Base-by-base conservation (phyloP, 2,797 vertebrate genomes). In the Neosilurus mollespiculum region DNA sequence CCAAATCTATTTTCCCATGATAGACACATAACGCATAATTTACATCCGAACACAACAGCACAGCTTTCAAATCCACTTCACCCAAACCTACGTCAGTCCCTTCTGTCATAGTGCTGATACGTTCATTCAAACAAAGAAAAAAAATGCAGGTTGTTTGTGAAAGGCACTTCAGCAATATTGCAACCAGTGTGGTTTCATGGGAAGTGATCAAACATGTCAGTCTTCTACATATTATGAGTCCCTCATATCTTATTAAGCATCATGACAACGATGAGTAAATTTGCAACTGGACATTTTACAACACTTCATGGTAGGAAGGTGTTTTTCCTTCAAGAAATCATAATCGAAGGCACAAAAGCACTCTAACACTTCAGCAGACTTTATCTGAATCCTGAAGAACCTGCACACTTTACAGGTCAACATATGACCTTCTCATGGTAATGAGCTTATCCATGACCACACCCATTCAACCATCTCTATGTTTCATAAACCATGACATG, bases 401-500 rank as follows among this genome's bases (percentile, higher is more conserved):
- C 24, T 34, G 16, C 5, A 62, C 2, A 4, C 34, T 26, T 51
- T 64, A 22, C n/a, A 78, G 11, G 3, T 26, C 43, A 54, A n/a
- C 51, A 12, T n/a, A 37, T 26, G 24, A 62, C 43, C 51, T 65
- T 71, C 54, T 20, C 43, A 79, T 37, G n/a, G 8, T 66, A 66
- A 49, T 22, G 20, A 37, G 58, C 20, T 64, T 56, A 84, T 73
- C 51, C 71, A 79, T 66, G 65, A 83, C 83, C 87, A 80, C 86
- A 58, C 86, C 88, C 80, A 80, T 83, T 83, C 86, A 78, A 88
- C 84, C 88, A 20, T 24, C 83, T 76, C 75, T 81, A 71, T 75
- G 53, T 91, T 91, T 86, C 88, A 88, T 91, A 88, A 88, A 92
- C 59, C 24, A 84, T 58, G 24, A 88, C 51, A 54, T 77, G 70